Percentiles rank a stretch among this genome's conserved stretches.
Conservation (phyloP, 2,888 invertebrate genomes). For the Gibbula magus region DNA sequence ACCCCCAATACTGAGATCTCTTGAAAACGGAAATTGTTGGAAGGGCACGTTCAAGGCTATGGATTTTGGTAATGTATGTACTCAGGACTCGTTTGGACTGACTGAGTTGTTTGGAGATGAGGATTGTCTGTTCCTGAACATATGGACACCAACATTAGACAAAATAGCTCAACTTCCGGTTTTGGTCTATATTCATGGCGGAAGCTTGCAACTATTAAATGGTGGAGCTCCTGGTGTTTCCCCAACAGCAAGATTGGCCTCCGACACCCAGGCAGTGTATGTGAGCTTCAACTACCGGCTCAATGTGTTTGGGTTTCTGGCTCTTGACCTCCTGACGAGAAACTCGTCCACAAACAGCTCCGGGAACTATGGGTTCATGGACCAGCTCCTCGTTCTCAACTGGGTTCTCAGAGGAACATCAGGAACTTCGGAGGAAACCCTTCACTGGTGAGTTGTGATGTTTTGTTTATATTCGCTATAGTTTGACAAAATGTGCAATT, state of each 20-base stretch:
- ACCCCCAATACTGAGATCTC: constrained; percentile 31
- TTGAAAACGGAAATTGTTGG: constrained; percentile 49
- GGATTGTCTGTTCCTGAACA: constrained; percentile 59
- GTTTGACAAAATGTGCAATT: too few relatives aligned
- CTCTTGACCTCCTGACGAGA: constrained; percentile 76
- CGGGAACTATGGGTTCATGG: constrained; percentile 66
- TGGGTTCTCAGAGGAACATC: constrained; percentile 63
- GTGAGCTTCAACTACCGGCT: constrained; percentile 91
- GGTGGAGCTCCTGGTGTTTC: constrained; percentile 54
- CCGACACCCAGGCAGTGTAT: constrained; percentile 87
- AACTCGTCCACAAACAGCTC: constrained; percentile 43
- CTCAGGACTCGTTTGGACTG: too few relatives aligned
- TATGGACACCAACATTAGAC: constrained; percentile 67
- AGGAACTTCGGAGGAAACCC: constrained; percentile 61
- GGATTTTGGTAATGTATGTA: constrained; percentile 42
- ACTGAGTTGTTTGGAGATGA: constrained; percentile 50
- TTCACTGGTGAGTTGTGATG: too few relatives aligned
- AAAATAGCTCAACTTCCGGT: constrained; percentile 54
- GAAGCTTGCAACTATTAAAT: constrained; percentile 52
- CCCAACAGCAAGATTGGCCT: constrained; percentile 86
- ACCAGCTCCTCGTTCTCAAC: constrained; percentile 54
- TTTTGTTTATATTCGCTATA: too few relatives aligned
- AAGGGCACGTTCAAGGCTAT: constrained; percentile 43
- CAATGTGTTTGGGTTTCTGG: constrained; percentile 84
- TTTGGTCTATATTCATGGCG: constrained; percentile 72